phyloP scores from a whole-genome alignment of 2,888 invertebrate species.

The Diachrysia chrysitis region DNA sequence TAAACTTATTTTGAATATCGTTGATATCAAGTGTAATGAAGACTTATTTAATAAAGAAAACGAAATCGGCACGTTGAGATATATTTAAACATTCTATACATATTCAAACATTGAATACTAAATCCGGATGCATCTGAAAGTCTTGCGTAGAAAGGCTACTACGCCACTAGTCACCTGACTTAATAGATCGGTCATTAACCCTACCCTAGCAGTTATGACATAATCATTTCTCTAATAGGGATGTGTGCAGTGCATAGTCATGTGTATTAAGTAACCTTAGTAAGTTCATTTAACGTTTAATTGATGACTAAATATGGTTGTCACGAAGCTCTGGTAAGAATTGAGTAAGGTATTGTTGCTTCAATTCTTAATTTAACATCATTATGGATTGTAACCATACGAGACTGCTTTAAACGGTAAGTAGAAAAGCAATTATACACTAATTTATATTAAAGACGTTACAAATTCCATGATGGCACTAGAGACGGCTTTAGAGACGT shows the following conservation, averaged over 20 bases:
- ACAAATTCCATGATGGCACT: neutral
- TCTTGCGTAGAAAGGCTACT: neutral
- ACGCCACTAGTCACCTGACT: neutral
- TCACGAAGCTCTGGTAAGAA: neutral
- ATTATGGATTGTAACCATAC: neutral
- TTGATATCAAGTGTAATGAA: neutral
- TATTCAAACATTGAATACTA: neutral
- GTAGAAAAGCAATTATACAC: neutral
- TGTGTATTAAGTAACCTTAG: neutral
- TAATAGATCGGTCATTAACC: conserved; percentile 6
- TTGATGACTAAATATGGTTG: neutral
- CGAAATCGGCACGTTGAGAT: neutral
- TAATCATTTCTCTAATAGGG: neutral
- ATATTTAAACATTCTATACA: neutral
- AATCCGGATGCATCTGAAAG: neutral
- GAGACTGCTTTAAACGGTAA: neutral
- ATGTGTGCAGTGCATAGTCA: neutral
- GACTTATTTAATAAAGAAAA: neutral
- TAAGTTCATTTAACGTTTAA: neutral
- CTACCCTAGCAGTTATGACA: neutral
- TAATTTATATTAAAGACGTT: neutral
- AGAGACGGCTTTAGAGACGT: neutral
- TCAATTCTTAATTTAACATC: neutral
- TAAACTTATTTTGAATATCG: no score
- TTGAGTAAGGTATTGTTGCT: neutral